Evolutionary conservation across 1,140 invertebrate genomes (phyloP).

Genomic region (Macrotrachela quadricornifera): DNA sequence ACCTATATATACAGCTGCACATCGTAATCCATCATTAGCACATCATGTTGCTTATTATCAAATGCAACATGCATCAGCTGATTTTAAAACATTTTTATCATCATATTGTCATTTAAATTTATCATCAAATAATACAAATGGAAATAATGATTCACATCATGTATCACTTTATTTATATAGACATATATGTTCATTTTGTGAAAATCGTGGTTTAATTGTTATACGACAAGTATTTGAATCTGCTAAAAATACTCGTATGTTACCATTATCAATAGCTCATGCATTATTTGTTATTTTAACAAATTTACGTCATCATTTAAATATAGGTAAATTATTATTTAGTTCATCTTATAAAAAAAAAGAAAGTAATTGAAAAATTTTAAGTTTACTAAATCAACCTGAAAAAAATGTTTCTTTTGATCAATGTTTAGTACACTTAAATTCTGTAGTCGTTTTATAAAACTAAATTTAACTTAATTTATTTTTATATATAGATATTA

Average conservation of each 20-base stretch:
- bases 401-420: neutral
- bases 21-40: neutral
- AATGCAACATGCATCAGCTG: neutral
- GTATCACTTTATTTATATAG: neutral
- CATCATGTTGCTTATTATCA: neutral
- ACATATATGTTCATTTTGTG: neutral
- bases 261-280: too few relatives aligned
- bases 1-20: neutral
- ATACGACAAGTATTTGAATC: too few relatives aligned
- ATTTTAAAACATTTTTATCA: neutral
- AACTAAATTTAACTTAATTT: too few relatives aligned
- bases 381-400: too few relatives aligned
- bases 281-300: too few relatives aligned
- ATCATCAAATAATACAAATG: neutral
- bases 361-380: conserved; percentile 6
- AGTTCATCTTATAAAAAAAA: conserved; percentile 1
- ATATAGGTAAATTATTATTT: too few relatives aligned
- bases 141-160: neutral
- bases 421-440: neutral
- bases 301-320: too few relatives aligned
- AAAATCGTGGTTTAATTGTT: neutral
- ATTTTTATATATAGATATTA: neutral
- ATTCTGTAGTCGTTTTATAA: neutral
- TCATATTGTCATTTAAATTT: neutral
- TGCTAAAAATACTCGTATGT: too few relatives aligned